Evolutionary conservation across 2,113 vertebrate genomes (phyloP), one percentile per base, ranked within the genome.

Genomic region (Steatornis caripensis): DNA sequence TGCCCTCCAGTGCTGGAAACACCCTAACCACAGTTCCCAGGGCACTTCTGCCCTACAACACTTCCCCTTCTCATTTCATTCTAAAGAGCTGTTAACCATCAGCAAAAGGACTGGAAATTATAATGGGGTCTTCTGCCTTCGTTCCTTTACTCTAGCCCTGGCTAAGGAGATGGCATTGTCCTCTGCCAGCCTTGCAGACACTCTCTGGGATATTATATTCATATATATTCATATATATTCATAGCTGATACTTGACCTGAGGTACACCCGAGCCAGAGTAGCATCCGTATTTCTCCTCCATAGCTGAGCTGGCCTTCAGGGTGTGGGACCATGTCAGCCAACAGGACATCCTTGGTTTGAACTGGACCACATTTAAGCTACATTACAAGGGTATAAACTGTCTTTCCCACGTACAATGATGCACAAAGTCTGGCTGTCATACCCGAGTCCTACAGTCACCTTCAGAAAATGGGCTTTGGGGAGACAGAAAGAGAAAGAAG

Each of bases 401-500:
- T 5, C 43, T 57, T n/a, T 10, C 61, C 39, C n/a, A 11, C 3
- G 1, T 15, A 30, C 29, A 54, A 1, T 6, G 34, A 6, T 4
- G 27, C 54, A 10, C 30, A 48, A 64, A 60, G 3, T 9, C 37
- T 71, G 68, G 10, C 39, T 36, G 29, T 34, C 54, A n/a, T 27
- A 32, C 30, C 27, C 0, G 2, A 55, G 46, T 45, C 79, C 46
- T 76, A 24, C 46, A 34, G 1, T 27, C 49, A 7, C 11, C 36
- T 13, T 7, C 27, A 53, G 76, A 14, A 65, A 79, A 41, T 0
- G 11, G 27, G 4, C 4, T 80, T 66, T 58, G 19, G 51, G 71
- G 34, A 48, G 32, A 26, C 36, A 30, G 9, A 32, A 11, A 3
- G 39, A 32, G 30, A 72, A 5, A 5, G 37, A 12, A 65, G 30